phyloP scores from a whole-genome alignment of 1,140 invertebrate species.

The Portunus trituberculatus region DNA sequence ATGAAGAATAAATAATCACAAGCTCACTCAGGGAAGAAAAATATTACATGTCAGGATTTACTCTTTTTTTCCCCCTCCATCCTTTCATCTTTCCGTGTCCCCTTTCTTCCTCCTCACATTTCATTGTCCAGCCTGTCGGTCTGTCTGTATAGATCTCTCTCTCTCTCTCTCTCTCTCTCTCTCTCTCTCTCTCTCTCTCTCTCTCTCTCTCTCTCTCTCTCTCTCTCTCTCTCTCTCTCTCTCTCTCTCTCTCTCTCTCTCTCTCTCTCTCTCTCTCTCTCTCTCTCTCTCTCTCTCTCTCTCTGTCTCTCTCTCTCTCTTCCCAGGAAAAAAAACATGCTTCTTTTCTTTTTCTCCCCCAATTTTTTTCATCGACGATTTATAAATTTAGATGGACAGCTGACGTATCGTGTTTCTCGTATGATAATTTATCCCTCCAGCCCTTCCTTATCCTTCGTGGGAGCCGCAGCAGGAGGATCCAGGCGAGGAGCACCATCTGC shows the following conservation, averaged over 20 bases:
- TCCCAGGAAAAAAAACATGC: not conserved
- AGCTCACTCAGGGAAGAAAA: too few relatives aligned
- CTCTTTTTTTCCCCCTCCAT: too few relatives aligned
- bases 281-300: not conserved
- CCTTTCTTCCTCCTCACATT: too few relatives aligned
- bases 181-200: not conserved
- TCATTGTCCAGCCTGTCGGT: not conserved
- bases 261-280: too few relatives aligned
- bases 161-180: too few relatives aligned
- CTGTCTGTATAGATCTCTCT: not conserved
- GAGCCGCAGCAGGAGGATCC: not conserved
- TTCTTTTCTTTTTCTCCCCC: not conserved
- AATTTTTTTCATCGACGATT: not conserved
- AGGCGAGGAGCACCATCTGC: not conserved
- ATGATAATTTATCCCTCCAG: not conserved
- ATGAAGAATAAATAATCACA: too few relatives aligned
- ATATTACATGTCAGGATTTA: too few relatives aligned
- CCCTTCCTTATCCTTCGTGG: not conserved
- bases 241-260: too few relatives aligned
- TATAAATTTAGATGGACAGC: not conserved
- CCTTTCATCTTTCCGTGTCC: not conserved
- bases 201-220: not conserved
- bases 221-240: not conserved
- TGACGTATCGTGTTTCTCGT: conserved; percentile 22
- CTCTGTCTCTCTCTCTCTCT: not conserved